Base-by-base conservation (phyloP, 2,113 vertebrate species). In the Ploceus nigricollis region DNA sequence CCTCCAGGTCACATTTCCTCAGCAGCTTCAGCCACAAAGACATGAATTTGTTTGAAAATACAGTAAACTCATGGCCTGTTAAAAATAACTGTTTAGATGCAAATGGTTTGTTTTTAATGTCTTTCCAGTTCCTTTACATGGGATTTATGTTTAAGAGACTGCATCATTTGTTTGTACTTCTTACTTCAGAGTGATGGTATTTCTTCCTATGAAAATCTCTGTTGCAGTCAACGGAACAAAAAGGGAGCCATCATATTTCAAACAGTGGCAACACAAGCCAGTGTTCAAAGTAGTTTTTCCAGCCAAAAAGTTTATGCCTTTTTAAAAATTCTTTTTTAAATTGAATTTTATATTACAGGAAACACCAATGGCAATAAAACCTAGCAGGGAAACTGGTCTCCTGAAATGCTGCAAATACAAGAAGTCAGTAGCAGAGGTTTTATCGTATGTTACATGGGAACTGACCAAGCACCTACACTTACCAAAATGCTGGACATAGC, bases 81-180 rank as follows among this genome's bases (percentile, higher is more conserved):
- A 76, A 94, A 95, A 95, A 89, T 91, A 90, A 90, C 53, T 94
- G 93, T 89, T 95, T 94, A 70, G 78, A 95, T 93, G 82, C 75
- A 85, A 90, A 68, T 71, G 37, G 81, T 83, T 96, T 96, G 81
- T 50, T 87, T 94, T 97, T 87, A 80, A 86, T 92, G 35, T 27
- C 44, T 87, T 94, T 95, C 86, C 58, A 78, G 72, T 93, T 96
- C 76, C 48, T 96, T 86, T 89, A 68, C 33, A 0, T 73, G 27
- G 27, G 77, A 70, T 84, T 87, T 93, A 30, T 85, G 58, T 71
- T 96, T 91, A 76, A 92, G 90, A 69, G 96, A 75, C 48, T 48
- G 15, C 56, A 81, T 93, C 42, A 39, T 94, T 90, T 94, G 82
- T 97, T 96, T 97, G 78, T 95, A 45, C 87, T 90, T 87, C 63